Percentiles rank a stretch among this genome's conserved stretches.
These are phyloP conservation scores for Apodemus agrarius DNA, from an alignment of 2,797 vertebrate genomes.

Conservation along the genomic window DNA sequence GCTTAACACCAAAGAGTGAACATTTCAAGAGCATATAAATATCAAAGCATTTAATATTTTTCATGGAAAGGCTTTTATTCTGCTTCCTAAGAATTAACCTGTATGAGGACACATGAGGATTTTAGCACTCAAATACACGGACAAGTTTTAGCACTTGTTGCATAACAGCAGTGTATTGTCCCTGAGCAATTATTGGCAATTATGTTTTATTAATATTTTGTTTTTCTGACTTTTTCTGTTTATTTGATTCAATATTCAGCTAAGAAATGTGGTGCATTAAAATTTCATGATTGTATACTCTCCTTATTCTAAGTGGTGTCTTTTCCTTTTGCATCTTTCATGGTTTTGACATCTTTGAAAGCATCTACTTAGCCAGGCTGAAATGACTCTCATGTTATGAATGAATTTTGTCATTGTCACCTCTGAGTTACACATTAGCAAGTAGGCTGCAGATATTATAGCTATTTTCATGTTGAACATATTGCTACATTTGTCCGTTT, in stretches of 20 bases:
- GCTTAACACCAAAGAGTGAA: conserved; percentile 63
- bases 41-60: conserved; percentile 66
- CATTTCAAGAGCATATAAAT: conserved; percentile 61
- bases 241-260: conserved; percentile 20
- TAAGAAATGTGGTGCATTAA: conserved; percentile 34
- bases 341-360: conserved; percentile 31
- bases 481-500: conserved; percentile 30
- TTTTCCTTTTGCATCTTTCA: conserved; percentile 21
- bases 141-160: not conserved
- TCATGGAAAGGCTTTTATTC: conserved; percentile 59
- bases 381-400: not conserved
- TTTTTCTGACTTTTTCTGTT: conserved; percentile 6
- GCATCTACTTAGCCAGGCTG: not conserved
- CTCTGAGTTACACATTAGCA: not conserved
- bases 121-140: not conserved
- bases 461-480: not conserved
- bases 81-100: conserved; percentile 3
- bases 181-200: not conserved
- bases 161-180: not conserved
- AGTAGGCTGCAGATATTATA: not conserved
- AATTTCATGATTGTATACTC: conserved; percentile 20
- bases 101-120: not conserved
- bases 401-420: conserved; percentile 35
- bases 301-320: conserved; percentile 2
- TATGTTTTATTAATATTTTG: not conserved